Base-by-base conservation (phyloP, 2,113 vertebrate genomes). In the Astatotilapia flaviijosephi region DNA sequence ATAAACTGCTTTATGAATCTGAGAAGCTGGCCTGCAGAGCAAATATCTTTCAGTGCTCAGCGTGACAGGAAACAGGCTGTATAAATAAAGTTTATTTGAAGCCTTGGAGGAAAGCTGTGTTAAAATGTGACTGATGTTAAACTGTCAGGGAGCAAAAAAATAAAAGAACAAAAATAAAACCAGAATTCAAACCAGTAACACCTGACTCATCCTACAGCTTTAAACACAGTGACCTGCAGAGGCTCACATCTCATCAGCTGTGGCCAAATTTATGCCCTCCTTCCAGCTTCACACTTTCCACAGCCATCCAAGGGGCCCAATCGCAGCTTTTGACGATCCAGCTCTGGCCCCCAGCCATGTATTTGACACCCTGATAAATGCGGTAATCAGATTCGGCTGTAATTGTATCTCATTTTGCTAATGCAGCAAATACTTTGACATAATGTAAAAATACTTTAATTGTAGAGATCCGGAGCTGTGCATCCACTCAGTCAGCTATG, bases 241-340 rank as follows among this genome's bases (percentile, higher is more conserved):
- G 62, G 12, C 7, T 40, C 62, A 14, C 33, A 40, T 33, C 62
- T 68, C 62, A 40, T 62, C 58, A 13, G 33, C 60, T 68, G 62
- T 68, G 62, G 35, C 33, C 4, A 40, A 1, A 37, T 40, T 1
- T 1, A 14, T 40, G 62, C 19, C 19, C 19, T 40, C 11, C 62
- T 37, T 68, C 35, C 62, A 40, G n/a, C 4, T 23, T 21, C 35
- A 70, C 35, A 40, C 40, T 42, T 70, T 42, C 37, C 65, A 70
- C n/a, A 73, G 65, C 37, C 2, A 26, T 26, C 65, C 21, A 0
- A 73, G 21, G 10, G 5, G 37, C n/a, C 37, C n/a, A 23, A 23
- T 40, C n/a, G 3, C 12, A 40, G 0, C 7, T 3, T 68, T 68
- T 2, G n/a, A 21, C 1, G 12, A 40, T 13, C 6, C 19, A 68